Evolutionary conservation across 1,140 invertebrate genomes (phyloP).

Genomic region (Aphis gossypii): DNA sequence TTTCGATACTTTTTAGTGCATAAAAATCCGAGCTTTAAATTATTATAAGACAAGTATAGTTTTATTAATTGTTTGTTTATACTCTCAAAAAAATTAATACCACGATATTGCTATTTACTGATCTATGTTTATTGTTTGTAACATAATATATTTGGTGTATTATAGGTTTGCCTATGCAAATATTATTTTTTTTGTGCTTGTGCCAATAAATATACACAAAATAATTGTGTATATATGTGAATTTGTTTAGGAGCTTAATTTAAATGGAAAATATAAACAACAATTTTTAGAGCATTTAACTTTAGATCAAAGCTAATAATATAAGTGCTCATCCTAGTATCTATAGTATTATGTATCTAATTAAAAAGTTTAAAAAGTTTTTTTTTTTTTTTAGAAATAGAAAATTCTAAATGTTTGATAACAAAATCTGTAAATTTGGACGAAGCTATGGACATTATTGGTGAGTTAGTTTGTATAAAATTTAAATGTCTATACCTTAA

Average conservation of each 20-base stretch:
- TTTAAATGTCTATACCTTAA: neutral
- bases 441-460: slow-evolving; percentile 45
- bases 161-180: too few relatives aligned
- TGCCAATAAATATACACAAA: neutral
- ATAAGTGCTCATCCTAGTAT: neutral
- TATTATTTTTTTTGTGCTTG: neutral
- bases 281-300: neutral
- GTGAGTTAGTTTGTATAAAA: slow-evolving; percentile 54
- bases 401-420: neutral
- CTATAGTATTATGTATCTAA: neutral
- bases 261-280: neutral
- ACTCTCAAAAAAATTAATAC: too few relatives aligned
- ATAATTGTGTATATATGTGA: neutral
- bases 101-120: too few relatives aligned
- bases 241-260: neutral
- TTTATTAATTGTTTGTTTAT: too few relatives aligned
- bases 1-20: too few relatives aligned
- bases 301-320: neutral
- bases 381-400: neutral
- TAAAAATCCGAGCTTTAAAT: too few relatives aligned
- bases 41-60: too few relatives aligned
- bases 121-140: too few relatives aligned
- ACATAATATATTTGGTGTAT: too few relatives aligned
- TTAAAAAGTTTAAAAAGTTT: neutral
- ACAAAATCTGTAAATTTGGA: neutral